Evolutionary conservation across 1,140 invertebrate species (phyloP).

Genomic region (Gryon sp.): DNA sequence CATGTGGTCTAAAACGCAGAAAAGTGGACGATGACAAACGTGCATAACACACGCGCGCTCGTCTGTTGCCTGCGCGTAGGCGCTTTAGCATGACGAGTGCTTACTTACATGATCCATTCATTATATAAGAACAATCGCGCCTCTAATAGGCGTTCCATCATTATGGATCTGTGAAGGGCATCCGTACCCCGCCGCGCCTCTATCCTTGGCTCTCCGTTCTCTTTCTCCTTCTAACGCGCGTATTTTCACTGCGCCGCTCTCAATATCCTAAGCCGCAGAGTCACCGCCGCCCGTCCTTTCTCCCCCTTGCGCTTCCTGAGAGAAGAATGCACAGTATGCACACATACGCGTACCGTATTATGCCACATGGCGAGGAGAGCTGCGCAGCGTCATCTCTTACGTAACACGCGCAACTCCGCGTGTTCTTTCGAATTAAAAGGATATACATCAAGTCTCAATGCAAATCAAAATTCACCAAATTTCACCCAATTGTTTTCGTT

Average conservation of each 20-base stretch:
- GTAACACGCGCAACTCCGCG: conserved; percentile 39
- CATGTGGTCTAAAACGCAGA: conserved; percentile 48
- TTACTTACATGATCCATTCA: conserved; percentile 79
- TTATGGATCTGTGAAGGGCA: conserved; percentile 76
- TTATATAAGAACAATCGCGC: conserved; percentile 80
- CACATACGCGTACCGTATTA: conserved; percentile 51
- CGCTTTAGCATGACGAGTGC: conserved; percentile 67
- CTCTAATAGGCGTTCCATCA: conserved; percentile 78
- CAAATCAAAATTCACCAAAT: conserved; percentile 16
- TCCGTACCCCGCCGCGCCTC: conserved; percentile 35
- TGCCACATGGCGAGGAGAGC: conserved; percentile 54
- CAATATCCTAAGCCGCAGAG: conserved; percentile 56
- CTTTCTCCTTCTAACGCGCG: conserved; percentile 52
- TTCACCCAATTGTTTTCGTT: conserved; percentile 2
- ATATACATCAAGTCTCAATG: too few species aligned
- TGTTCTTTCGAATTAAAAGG: conserved; percentile 55
- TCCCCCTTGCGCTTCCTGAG: conserved; percentile 63
- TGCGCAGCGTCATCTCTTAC: conserved; percentile 60
- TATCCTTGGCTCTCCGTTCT: conserved; percentile 52
- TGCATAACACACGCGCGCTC: conserved; percentile 41
- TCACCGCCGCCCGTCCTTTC: conserved; percentile 57
- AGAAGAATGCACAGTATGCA: conserved; percentile 59
- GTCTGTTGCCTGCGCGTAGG: conserved; percentile 62
- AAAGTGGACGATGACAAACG: conserved; percentile 65
- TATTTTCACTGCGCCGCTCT: conserved; percentile 55